Evolutionary conservation across 2,888 invertebrate species (phyloP).

Genomic region (Oligia strigilis): DNA sequence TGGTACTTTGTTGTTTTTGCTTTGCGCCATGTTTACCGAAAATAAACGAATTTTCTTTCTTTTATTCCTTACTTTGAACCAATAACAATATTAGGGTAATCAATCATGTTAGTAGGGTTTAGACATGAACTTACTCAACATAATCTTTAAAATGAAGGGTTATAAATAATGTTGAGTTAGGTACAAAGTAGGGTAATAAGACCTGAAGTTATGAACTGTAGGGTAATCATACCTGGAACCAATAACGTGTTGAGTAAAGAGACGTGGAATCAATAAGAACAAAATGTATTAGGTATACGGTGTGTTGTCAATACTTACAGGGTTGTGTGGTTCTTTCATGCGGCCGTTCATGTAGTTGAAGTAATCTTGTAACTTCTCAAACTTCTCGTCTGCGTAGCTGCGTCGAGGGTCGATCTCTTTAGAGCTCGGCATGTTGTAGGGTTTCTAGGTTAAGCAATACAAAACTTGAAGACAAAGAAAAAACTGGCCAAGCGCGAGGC

Average conservation of each 20-base stretch:
- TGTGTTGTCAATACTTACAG: slow-evolving; percentile 69
- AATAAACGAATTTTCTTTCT: too few relatives aligned
- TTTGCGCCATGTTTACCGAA: too few relatives aligned
- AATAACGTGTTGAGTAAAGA: neutral
- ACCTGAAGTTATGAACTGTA: neutral
- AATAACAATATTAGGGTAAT: neutral
- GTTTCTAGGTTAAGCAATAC: slow-evolving; percentile 75
- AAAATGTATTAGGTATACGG: too few relatives aligned
- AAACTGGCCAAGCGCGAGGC: too few relatives aligned
- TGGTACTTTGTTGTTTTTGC: too few relatives aligned
- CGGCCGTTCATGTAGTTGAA: slow-evolving; percentile 82
- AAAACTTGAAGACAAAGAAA: neutral
- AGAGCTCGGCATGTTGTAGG: slow-evolving; percentile 82
- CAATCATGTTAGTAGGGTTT: too few relatives aligned
- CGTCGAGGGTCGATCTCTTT: slow-evolving; percentile 80
- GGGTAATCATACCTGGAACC: neutral
- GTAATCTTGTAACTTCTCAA: slow-evolving; percentile 82
- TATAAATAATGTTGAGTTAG: neutral
- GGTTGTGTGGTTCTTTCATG: slow-evolving; percentile 86
- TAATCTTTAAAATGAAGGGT: too few relatives aligned
- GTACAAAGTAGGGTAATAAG: neutral
- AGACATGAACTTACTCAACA: too few relatives aligned
- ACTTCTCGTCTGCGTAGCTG: slow-evolving; percentile 86
- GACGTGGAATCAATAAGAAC: neutral
- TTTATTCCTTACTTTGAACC: too few relatives aligned